These are phyloP conservation scores for Temnothorax ravouxi DNA, from an alignment of 2,888 invertebrate species.

Conservation along the genomic window DNA sequence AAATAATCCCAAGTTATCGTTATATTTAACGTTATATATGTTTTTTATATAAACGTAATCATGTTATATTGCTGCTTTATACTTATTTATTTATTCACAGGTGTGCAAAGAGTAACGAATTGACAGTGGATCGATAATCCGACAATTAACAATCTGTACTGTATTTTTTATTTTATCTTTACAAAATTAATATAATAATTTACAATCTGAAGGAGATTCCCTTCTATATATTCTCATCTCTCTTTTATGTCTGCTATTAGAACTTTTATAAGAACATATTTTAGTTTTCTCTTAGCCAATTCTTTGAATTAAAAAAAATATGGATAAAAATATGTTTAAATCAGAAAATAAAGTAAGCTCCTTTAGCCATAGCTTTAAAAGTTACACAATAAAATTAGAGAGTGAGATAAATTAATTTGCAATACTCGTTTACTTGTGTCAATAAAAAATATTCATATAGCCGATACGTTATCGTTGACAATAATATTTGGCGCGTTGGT, in stretches of 20 bases:
- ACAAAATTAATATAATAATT: constrained; percentile 65
- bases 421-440: neutral
- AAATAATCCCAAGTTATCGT: neutral
- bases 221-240: no score
- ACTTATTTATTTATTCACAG: constrained; percentile 71
- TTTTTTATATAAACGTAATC: constrained; percentile 30
- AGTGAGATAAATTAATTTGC: neutral
- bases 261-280: neutral
- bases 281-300: neutral
- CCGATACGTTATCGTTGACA: neutral
- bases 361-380: neutral
- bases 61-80: constrained; percentile 60
- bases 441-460: neutral
- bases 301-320: constrained; percentile 2
- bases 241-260: neutral
- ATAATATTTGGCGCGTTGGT: neutral
- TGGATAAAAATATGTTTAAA: neutral
- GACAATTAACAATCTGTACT: constrained; percentile 60
- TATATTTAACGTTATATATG: neutral
- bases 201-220: constrained; percentile 23
- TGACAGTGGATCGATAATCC: constrained; percentile 72
- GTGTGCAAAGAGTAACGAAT: constrained; percentile 67
- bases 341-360: neutral
- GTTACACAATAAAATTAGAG: neutral
- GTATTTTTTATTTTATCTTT: constrained; percentile 56